Evolutionary conservation across 2,797 vertebrate genomes (phyloP), one percentile per base, ranked within the genome.

Genomic region (Morelia viridis): DNA sequence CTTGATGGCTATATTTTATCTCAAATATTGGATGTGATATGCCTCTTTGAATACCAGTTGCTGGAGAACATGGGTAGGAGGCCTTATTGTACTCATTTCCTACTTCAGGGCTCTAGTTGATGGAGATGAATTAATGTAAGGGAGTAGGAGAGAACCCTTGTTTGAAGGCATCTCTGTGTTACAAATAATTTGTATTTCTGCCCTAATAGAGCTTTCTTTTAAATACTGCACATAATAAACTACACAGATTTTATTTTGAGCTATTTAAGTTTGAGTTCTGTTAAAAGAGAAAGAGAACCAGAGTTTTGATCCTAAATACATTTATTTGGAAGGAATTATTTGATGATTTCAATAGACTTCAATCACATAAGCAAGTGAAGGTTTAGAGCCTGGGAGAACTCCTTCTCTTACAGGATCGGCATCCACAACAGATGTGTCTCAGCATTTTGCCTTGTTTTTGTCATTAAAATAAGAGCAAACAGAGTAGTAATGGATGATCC

Each of bases 381-480:
- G 28, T 53, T 22, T 9, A 56, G 62, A 65, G 62, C 22, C 22
- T 71, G 31, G 76, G 68, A 19, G 64, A 10, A 35, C 92, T 41
- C 28, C 3, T 0, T 88, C 56, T 93, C 0, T 0, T 46, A 41
- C 46, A 90, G 87, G 12, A 89, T 86, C 35, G 87, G 12, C 46
- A 93, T 90, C 90, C 24, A 46, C 91, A 85, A 7, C 50, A 88
- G 50, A 85, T 0, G 1, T 92, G 94, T 91, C 58, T 56, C 5
- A 76, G 89, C n/a, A 4, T 10, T 35, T 87, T 3, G 8, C 85
- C 62, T 0, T 19, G 62, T 85, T 91, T 80, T 24, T 87, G 26
- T 4, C 80, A 5, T 58, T 84, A 64, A 31, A 89, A 58, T 22
- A 94, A 93, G 91, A 0, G 46, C 93, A 94, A 95, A 22, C 12